Conservation (phyloP, 2,888 invertebrate species). For the Physocephala rufipes region DNA sequence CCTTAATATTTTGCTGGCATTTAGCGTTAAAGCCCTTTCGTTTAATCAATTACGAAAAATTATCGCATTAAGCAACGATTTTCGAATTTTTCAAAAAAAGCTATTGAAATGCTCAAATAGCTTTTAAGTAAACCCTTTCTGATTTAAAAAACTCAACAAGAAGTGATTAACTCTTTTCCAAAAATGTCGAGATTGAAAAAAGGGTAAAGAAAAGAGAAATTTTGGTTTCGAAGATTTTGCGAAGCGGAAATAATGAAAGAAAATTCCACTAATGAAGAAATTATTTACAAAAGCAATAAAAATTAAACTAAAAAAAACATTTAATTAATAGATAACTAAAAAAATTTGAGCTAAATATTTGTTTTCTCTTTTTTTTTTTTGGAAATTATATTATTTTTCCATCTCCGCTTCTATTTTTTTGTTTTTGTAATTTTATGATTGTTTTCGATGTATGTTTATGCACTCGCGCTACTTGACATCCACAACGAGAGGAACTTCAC, state of each 20-base stretch:
- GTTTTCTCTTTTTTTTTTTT: slow-evolving; percentile 45
- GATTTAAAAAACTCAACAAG: too few relatives aligned
- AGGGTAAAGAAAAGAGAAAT: background rate
- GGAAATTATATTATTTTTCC: slow-evolving; percentile 43
- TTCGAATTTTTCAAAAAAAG: too few relatives aligned
- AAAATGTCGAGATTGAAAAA: background rate
- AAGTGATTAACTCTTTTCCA: too few relatives aligned
- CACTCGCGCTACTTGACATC: slow-evolving; percentile 63
- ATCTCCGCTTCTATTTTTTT: slow-evolving; percentile 38
- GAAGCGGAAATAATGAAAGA: background rate
- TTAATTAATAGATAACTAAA: slow-evolving; percentile 37
- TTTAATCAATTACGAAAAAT: too few relatives aligned
- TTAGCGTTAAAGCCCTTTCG: too few relatives aligned
- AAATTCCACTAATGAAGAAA: slow-evolving; percentile 23
- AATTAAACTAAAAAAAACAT: slow-evolving; percentile 40
- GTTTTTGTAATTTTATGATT: slow-evolving; percentile 45
- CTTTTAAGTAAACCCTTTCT: too few relatives aligned
- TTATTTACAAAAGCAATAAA: slow-evolving; percentile 43
- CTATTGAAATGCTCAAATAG: too few relatives aligned
- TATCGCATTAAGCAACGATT: too few relatives aligned
- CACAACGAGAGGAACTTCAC: slow-evolving; percentile 66
- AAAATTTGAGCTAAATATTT: slow-evolving; percentile 45
- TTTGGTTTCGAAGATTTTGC: slow-evolving; percentile 27
- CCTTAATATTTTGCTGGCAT: slow-evolving; percentile 52
- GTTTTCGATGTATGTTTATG: slow-evolving; percentile 48